phyloP scores from a whole-genome alignment of 1,140 invertebrate species.

The Chionoecetes opilio region DNA sequence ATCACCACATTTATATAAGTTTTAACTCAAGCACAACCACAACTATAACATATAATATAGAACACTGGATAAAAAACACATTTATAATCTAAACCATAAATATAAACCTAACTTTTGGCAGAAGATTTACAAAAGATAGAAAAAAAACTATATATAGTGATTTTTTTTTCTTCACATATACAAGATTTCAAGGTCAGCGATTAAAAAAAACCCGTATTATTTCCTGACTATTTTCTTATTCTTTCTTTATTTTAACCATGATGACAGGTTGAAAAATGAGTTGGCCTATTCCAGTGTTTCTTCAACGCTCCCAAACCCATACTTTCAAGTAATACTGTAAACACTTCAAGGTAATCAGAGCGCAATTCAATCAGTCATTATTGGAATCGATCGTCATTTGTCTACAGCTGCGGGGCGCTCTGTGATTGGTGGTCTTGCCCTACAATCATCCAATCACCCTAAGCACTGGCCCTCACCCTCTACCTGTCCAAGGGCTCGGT shows the following conservation, averaged over 20 bases:
- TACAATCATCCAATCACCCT: slow-evolving; percentile 77
- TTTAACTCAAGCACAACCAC: no score
- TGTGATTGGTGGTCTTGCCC: slow-evolving; percentile 68
- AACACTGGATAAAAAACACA: no score
- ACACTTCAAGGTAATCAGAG: slow-evolving; percentile 71
- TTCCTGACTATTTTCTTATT: no score
- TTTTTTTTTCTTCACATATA: no score
- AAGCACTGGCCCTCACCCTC: slow-evolving; percentile 56
- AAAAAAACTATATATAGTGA: no score
- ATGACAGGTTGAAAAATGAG: neutral
- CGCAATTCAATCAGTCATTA: slow-evolving; percentile 75
- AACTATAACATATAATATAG: no score
- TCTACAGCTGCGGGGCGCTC: slow-evolving; percentile 44
- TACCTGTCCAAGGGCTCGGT: neutral
- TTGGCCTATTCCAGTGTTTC: neutral
- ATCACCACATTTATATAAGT: no score
- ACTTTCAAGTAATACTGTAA: slow-evolving; percentile 31
- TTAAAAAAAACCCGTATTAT: no score
- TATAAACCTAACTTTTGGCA: no score
- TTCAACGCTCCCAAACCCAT: neutral
- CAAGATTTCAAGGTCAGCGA: no score
- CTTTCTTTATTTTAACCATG: no score
- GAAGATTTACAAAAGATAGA: no score
- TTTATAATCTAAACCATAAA: neutral
- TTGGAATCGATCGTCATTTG: slow-evolving; percentile 76